Percentiles rank a stretch among this genome's conserved stretches.
phyloP scores from a whole-genome alignment of 2,797 vertebrate genomes.

The Eulemur mongoz region DNA sequence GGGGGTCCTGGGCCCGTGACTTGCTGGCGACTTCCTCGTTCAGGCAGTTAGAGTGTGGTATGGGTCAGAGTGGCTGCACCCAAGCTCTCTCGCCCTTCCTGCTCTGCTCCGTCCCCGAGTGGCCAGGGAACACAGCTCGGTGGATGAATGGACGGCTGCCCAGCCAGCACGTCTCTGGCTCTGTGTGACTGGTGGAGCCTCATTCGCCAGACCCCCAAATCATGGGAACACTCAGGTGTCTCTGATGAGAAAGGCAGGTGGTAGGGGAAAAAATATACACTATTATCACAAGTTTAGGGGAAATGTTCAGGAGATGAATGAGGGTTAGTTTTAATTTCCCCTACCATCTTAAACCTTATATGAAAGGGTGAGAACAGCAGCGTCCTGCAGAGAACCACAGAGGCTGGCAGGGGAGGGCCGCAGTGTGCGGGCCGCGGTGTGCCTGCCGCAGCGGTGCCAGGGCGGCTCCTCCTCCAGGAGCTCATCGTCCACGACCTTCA shows the following conservation, averaged over 20 bases:
- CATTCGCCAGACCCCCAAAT: not conserved
- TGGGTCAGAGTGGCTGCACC: not conserved
- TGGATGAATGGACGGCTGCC: too few species aligned
- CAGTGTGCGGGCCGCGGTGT: rapidly evolving
- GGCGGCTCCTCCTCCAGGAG: not conserved
- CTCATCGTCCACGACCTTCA: not conserved
- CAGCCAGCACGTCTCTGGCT: not conserved
- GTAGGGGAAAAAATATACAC: not conserved
- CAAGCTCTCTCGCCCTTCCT: not conserved
- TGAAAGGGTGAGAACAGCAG: too few species aligned
- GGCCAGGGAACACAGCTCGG: not conserved
- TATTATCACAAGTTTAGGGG: not conserved
- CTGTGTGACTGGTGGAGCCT: not conserved
- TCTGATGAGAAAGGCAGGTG: not conserved
- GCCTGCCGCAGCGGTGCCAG: not conserved
- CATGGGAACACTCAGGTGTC: not conserved
- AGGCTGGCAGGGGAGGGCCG: rapidly evolving
- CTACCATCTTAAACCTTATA: not conserved
- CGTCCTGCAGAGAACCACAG: not conserved
- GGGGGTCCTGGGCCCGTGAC: rapidly evolving
- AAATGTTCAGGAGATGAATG: not conserved
- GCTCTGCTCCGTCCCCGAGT: too few species aligned
- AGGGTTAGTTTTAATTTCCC: not conserved
- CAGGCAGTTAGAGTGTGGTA: not conserved
- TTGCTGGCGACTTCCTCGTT: not conserved